These are phyloP conservation scores for Carettochelys insculpta DNA, from an alignment of 2,113 vertebrate species.

Conservation along the genomic window DNA sequence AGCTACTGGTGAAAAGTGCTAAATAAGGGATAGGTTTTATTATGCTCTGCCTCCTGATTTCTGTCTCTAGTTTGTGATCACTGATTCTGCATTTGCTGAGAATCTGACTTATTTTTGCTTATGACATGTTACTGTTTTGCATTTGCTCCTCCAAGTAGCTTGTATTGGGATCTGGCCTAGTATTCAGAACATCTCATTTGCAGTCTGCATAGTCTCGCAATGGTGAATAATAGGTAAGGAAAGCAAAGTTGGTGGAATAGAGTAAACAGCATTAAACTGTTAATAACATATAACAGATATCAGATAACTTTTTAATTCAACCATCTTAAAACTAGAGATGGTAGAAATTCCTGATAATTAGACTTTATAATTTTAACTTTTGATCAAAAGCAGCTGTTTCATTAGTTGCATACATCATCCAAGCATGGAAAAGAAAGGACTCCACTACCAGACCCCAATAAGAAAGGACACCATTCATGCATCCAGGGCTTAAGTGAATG, in stretches of 20 bases:
- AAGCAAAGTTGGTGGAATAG: neutral
- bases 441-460: too few relatives aligned
- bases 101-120: neutral
- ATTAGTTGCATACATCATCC: neutral
- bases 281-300: too few relatives aligned
- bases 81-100: neutral
- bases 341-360: neutral
- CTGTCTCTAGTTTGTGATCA: neutral
- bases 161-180: neutral
- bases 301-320: neutral
- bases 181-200: neutral
- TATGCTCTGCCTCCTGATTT: neutral
- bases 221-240: too few relatives aligned
- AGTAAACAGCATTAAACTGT: neutral
- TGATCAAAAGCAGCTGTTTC: neutral
- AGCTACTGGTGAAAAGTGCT: neutral
- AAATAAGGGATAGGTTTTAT: neutral
- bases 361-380: neutral
- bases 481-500: neutral
- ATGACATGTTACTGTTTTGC: neutral
- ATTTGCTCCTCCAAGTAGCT: neutral
- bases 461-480: too few relatives aligned
- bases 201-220: neutral
- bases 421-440: neutral
- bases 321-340: neutral